A percentile compares a stretch with the other conserved stretches of the same genome.
These are phyloP conservation scores for Thinocorus orbignyianus DNA, from an alignment of 2,113 vertebrate genomes.

Conservation along the genomic window DNA sequence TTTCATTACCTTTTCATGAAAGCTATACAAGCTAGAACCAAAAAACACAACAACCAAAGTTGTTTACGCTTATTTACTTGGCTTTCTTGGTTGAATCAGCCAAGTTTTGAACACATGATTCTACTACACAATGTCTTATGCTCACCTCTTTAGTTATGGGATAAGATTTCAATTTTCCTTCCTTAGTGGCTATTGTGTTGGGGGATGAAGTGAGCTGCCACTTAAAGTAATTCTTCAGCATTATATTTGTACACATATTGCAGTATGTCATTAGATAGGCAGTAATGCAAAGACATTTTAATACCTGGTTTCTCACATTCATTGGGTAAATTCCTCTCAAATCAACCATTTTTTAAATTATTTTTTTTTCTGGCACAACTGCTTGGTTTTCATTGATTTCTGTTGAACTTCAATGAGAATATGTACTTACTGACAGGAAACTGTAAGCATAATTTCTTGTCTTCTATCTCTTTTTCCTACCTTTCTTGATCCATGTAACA, in stretches of 20 bases:
- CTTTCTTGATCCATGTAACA: not conserved
- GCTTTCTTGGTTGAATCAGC: not conserved
- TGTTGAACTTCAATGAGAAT: not conserved
- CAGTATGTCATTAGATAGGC: not conserved
- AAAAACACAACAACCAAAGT: not conserved
- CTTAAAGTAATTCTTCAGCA: not conserved
- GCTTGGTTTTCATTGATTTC: not conserved
- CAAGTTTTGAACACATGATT: not conserved
- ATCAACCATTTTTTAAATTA: not conserved
- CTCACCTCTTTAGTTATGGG: not conserved
- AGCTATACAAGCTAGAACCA: not conserved
- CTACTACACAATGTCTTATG: rapidly evolving
- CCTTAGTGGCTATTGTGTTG: not conserved
- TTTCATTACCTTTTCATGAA: not conserved
- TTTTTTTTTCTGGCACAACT: not conserved
- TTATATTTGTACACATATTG: not conserved
- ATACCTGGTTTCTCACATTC: not conserved
- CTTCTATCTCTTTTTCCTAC: not conserved
- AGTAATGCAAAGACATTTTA: not conserved
- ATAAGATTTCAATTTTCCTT: not conserved
- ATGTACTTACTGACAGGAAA: not conserved
- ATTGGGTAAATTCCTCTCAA: not conserved
- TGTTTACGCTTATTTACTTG: not conserved
- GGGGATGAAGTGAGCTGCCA: not conserved
- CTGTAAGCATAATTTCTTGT: not conserved